Base-by-base conservation (phyloP, 2,888 invertebrate species). In the Eupelmus urozonus region DNA sequence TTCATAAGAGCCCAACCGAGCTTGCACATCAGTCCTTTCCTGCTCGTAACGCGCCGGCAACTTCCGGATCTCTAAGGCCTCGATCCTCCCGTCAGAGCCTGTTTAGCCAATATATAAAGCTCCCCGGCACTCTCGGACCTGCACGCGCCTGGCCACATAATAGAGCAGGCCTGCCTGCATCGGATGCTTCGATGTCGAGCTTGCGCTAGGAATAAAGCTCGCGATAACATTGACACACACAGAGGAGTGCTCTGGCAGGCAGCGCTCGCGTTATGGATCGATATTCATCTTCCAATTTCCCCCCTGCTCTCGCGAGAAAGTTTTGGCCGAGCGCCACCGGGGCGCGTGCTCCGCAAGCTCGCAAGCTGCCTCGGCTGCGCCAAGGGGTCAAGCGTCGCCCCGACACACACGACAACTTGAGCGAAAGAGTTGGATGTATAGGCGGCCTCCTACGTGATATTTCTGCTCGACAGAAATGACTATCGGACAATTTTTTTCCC, bases 261-360 rank as follows among this genome's bases (percentile, higher is more conserved):
- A 20, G 40, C n/a, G 29, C 60, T 34, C 49, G 71, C 76, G 74
- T 80, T 77, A 76, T 60, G 76, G 80, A 70, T 80, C 80, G 80
- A 80, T 80, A 80, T 77, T 76, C 80, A 80, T 80, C 80, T 80
- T 80, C 70, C 76, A 77, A 80, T 80, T 80, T 74, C 60, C 63
- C 73, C 25, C 27, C 20, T n/a, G n/a, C 69, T 49, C 49, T 16
- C 34, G 16, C 9, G 25, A 49, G 65, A 71, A 75, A 74, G 67
- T 78, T 75, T 77, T 78, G 74, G 75, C 77, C 60, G 27, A 53
- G 67, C 67, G 77, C 75, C 80, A 71, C 72, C 65, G 59, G 34
- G 13, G n/a, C 27, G 29, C 73, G 74, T 78, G 69, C 34, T 34
- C 34, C 45, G 45, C 45, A 16, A 13, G 45, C 70, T 53, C 49